phyloP scores from a whole-genome alignment of 2,888 invertebrate genomes.

The Seladonia tumulorum region DNA sequence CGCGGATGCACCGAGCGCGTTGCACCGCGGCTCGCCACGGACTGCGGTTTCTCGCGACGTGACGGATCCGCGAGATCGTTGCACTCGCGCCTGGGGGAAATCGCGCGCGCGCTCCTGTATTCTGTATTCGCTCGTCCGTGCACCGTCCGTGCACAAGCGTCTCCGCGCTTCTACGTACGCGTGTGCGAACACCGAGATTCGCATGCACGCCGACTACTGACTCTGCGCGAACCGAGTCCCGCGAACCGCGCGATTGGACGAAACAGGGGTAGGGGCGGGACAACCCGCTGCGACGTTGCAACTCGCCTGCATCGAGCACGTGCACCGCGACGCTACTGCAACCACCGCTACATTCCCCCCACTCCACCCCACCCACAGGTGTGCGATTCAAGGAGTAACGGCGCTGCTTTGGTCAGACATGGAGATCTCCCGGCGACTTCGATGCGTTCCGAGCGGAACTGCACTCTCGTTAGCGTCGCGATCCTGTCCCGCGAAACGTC shows the following conservation, averaged over 20 bases:
- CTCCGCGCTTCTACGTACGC: slow-evolving; percentile 1
- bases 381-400: slow-evolving; percentile 54
- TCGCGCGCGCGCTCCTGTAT: slow-evolving; percentile 36
- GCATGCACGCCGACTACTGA: slow-evolving; percentile 68
- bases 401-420: slow-evolving; percentile 57
- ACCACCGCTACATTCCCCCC: neutral
- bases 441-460: neutral
- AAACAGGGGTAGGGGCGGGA: slow-evolving; percentile 67
- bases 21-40: slow-evolving; percentile 72
- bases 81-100: slow-evolving; percentile 69
- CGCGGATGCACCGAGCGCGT: slow-evolving; percentile 53
- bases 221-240: slow-evolving; percentile 61
- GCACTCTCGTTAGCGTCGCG: neutral
- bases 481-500: neutral
- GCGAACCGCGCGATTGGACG: slow-evolving; percentile 69
- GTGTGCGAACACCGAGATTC: slow-evolving; percentile 71
- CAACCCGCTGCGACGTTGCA: slow-evolving; percentile 80
- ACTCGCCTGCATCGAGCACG: slow-evolving; percentile 57
- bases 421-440: slow-evolving; percentile 15
- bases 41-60: slow-evolving; percentile 69
- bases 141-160: neutral
- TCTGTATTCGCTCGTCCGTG: neutral
- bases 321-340: slow-evolving; percentile 34
- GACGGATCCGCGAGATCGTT: slow-evolving; percentile 68
- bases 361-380: neutral